Base-by-base conservation (phyloP, 2,888 invertebrate genomes). In the Lasius fuliginosus region DNA sequence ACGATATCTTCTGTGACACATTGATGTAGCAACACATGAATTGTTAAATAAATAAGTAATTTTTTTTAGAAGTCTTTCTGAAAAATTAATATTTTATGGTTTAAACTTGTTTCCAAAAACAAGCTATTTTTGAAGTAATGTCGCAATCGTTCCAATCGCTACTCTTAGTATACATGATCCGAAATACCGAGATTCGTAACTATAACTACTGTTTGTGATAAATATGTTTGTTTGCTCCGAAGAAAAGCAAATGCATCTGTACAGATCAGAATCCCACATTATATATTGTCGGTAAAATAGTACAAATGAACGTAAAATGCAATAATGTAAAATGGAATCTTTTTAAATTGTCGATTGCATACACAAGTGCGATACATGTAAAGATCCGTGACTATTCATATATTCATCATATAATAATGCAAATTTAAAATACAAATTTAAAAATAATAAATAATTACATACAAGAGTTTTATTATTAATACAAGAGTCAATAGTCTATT, bases 51-150 rank as follows among this genome's bases (percentile, higher is more conserved):
- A 79, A 79, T 42, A 18, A 0, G 42, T 33, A 58, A 18, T 11
- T 9, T 33, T 58, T 62, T 49, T 27, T 30, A 68, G 40, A 36
- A 46, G 12, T 60, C 46, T 79, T 79, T 79, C 58, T 27, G 30
- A 18, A 46, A 49, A 49, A 49, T 49, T 71, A 79, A 71, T 69
- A 79, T 71, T 79, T 79, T 79, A 71, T 71, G 60, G 33, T 60
- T 79, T 79, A 60, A 79, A 79, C 69, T 12, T 23, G 23, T 23
- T 69, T 79, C 23, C 42, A 69, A 77, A 79, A 60, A 79, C 33
- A 79, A 79, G 60, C 46, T 79, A 23, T 79, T 49, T 49, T 79
- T 46, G 27, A 79, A 71, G 12, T 71, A 60, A 79, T 69, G 46
- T 69, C 30, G 15, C 58, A 33, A 71, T 49, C 23, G 23, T 49